Base-by-base conservation (phyloP, 2,888 invertebrate species). In the Megaustenia siamemsis region DNA sequence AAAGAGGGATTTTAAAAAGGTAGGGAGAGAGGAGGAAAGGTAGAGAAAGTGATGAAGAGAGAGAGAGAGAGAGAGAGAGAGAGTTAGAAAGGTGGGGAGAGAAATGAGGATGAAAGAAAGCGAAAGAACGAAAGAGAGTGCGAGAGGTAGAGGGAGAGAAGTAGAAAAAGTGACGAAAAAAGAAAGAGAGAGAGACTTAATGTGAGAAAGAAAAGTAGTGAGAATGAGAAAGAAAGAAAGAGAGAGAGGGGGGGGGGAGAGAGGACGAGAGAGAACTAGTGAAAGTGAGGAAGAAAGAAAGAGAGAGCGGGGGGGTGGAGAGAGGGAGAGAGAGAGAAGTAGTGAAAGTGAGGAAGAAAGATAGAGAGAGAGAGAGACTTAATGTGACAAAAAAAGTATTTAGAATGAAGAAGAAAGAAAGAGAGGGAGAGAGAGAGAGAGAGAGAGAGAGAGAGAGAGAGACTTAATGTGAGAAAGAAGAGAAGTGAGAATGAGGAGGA, bases 401-500 rank as follows among this genome's bases (percentile, higher is more conserved):
- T 10, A 78, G 43, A n/a, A n/a, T n/a, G n/a, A n/a, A n/a, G n/a
- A n/a, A n/a, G n/a, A n/a, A n/a, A 82, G 49, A 78, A 85, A 84
- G 82, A 32, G 21, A 45, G 21, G 21, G 24, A 21, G 21, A 21
- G 3, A 21, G 24, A 21, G 21, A 21, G 21, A 24, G 24, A 21
- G 21, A 21, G 24, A 21, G 21, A 81, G 81, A 81, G 71, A 81
- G 24, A 21, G 21, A 21, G 21, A 21, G 21, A 56, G 56, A 56
- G 24, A 32, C 24, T 49, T 76, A 83, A 1, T 66, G 68, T 63
- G 63, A 53, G 76, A 63, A 35, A 49, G 68, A 35, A 24, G 38
- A 4, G 21, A 5, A 15, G 8, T 10, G 24, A 78, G 43, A 82
- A 35, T 75, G 84, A 84, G 82, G 24, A 28, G 66, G 21, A 60